A percentile compares a stretch with the other conserved stretches of the same genome.
phyloP scores from a whole-genome alignment of 1,140 invertebrate genomes.

The Leptoteleia sp. region DNA sequence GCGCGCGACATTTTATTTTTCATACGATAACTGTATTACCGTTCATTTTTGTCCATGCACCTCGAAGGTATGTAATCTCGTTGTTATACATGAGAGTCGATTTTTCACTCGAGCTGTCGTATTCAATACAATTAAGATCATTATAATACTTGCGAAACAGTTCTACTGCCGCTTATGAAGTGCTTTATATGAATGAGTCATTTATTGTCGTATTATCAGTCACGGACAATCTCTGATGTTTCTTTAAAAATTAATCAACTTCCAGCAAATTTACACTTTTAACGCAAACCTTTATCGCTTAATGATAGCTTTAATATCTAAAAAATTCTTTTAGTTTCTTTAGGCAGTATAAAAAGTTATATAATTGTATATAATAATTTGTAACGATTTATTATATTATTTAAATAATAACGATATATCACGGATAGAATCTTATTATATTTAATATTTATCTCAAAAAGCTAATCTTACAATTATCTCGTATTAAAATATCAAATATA shows the following conservation, averaged over 20 bases:
- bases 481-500: too few species aligned
- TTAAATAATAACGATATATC: too few species aligned
- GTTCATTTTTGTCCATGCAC: constrained; percentile 23
- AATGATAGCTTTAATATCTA: constrained; percentile 12
- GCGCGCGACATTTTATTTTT: constrained; percentile 22
- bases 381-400: too few species aligned
- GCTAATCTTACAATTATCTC: too few species aligned
- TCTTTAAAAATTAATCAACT: constrained; percentile 50
- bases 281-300: constrained; percentile 14
- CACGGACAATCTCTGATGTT: constrained; percentile 32
- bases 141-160: constrained; percentile 43
- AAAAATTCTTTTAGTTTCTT: too few species aligned
- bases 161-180: constrained; percentile 45
- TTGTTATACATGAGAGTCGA: constrained; percentile 49
- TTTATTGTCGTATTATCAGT: constrained; percentile 47
- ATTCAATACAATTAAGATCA: constrained; percentile 60
- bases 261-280: constrained; percentile 12
- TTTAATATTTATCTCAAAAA: too few species aligned
- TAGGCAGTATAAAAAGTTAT: too few species aligned
- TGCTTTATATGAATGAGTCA: constrained; percentile 49
- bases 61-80: constrained; percentile 42
- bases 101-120: constrained; percentile 55
- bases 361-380: too few species aligned
- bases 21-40: constrained; percentile 25
- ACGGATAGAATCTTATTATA: too few species aligned